Percentiles rank a stretch among this genome's conserved stretches.
These are phyloP conservation scores for Radopholus similis DNA, from an alignment of 1,140 invertebrate species.

Conservation along the genomic window DNA sequence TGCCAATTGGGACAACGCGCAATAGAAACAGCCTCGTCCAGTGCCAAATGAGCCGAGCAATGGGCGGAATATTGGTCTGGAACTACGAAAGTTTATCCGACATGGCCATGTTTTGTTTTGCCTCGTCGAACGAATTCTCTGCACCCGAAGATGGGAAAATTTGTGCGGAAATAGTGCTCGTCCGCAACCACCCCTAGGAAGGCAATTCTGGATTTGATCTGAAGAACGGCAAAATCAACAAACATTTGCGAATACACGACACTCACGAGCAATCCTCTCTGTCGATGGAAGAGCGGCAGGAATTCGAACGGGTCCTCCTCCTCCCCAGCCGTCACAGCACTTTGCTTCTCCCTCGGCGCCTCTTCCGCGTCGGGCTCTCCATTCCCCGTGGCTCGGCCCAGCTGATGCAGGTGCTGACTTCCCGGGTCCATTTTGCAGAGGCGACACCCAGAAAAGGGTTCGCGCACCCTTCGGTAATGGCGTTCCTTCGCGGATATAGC, in stretches of 20 bases:
- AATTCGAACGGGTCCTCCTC: not conserved
- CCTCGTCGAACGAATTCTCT: not conserved
- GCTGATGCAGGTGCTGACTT: conserved; percentile 13
- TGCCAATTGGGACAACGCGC: conserved; percentile 9
- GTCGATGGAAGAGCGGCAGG: not conserved
- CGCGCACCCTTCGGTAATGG: not conserved
- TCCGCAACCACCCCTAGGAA: not conserved
- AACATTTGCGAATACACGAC: not conserved
- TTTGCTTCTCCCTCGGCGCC: not conserved
- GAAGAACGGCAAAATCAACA: not conserved
- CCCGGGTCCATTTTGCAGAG: conserved; percentile 10
- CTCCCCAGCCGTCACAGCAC: not conserved
- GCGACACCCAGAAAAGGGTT: conserved; percentile 12
- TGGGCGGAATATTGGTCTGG: not conserved
- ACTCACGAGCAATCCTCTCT: not conserved
- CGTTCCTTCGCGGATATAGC: not conserved
- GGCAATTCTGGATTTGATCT: not conserved
- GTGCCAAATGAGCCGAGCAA: not conserved
- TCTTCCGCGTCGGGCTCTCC: not conserved
- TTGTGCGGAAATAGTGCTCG: not conserved
- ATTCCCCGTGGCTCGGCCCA: not conserved
- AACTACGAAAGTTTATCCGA: not conserved
- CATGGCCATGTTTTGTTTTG: not conserved
- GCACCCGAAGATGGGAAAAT: conserved; percentile 14
- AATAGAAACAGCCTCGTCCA: conserved; percentile 3